These are phyloP conservation scores for Disparrhopalites patrizii DNA, from an alignment of 2,888 invertebrate species.

Conservation along the genomic window DNA sequence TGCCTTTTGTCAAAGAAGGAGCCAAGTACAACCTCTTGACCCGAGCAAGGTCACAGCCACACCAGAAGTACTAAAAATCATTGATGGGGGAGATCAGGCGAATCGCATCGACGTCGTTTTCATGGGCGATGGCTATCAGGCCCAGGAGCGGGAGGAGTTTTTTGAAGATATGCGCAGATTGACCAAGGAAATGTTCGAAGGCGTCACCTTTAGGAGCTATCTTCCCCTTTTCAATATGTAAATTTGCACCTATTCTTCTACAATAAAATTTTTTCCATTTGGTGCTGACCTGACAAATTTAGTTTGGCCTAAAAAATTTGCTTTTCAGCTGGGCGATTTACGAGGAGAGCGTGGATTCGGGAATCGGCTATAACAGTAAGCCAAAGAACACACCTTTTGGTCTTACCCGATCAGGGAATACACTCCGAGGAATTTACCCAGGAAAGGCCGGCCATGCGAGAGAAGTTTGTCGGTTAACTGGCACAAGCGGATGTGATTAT, in stretches of 20 bases:
- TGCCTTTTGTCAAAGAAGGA: slow-evolving; percentile 27
- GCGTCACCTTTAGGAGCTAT: slow-evolving; percentile 37
- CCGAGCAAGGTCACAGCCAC: background rate
- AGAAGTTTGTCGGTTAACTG: slow-evolving; percentile 33
- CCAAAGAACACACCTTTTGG: slow-evolving; percentile 39
- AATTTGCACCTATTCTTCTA: background rate
- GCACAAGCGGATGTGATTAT: slow-evolving; percentile 42
- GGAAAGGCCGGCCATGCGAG: slow-evolving; percentile 40
- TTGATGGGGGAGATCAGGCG: slow-evolving; percentile 38
- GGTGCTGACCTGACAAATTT: background rate
- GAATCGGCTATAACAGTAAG: slow-evolving; percentile 42
- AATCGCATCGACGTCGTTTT: slow-evolving; percentile 45
- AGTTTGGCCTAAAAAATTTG: background rate
- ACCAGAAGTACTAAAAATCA: slow-evolving; percentile 39
- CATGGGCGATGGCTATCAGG: slow-evolving; percentile 42
- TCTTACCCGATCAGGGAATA: slow-evolving; percentile 35
- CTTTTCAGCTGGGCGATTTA: slow-evolving; percentile 37
- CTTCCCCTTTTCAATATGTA: slow-evolving; percentile 42
- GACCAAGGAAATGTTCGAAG: slow-evolving; percentile 42
- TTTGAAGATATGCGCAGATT: slow-evolving; percentile 33
- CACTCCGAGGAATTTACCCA: slow-evolving; percentile 42
- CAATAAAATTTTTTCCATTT: background rate
- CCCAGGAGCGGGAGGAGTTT: slow-evolving; percentile 22
- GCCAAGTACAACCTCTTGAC: background rate
- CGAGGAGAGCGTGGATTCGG: slow-evolving; percentile 38